These are phyloP conservation scores for Cecropterus lyciades DNA, from an alignment of 1,140 invertebrate genomes.

Conservation along the genomic window DNA sequence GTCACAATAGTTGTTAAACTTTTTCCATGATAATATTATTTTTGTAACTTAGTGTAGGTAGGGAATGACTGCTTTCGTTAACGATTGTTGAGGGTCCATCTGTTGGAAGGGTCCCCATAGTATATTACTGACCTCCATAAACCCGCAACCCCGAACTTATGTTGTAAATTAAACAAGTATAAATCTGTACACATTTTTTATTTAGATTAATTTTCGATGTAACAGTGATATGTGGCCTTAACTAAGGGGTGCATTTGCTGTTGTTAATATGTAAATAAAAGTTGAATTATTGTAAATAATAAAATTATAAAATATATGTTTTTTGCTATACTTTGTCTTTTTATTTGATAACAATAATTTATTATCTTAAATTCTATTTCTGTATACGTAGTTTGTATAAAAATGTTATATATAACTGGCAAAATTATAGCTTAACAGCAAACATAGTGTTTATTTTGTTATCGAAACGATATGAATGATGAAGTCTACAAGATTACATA, in stretches of 20 bases:
- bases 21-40: constrained; percentile 61
- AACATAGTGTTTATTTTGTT: too few species aligned
- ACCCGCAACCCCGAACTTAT: constrained; percentile 24
- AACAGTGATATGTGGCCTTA: constrained; percentile 79
- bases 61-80: constrained; percentile 42
- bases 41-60: constrained; percentile 52
- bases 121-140: constrained; percentile 33
- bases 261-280: constrained; percentile 84
- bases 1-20: constrained; percentile 55
- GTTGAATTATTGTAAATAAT: constrained; percentile 84
- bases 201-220: constrained; percentile 61
- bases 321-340: constrained; percentile 69
- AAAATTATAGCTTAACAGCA: too few species aligned
- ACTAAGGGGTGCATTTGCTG: constrained; percentile 69
- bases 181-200: constrained; percentile 64
- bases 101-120: constrained; percentile 44
- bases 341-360: constrained; percentile 36
- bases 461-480: too few species aligned
- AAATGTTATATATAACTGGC: too few species aligned
- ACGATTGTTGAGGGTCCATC: constrained; percentile 45
- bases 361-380: background rate
- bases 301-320: constrained; percentile 82
- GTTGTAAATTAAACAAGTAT: constrained; percentile 51
- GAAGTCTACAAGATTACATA: too few species aligned
- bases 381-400: too few species aligned